Evolutionary conservation across 2,888 invertebrate species (phyloP).

Genomic region (Disparrhopalites patrizii): DNA sequence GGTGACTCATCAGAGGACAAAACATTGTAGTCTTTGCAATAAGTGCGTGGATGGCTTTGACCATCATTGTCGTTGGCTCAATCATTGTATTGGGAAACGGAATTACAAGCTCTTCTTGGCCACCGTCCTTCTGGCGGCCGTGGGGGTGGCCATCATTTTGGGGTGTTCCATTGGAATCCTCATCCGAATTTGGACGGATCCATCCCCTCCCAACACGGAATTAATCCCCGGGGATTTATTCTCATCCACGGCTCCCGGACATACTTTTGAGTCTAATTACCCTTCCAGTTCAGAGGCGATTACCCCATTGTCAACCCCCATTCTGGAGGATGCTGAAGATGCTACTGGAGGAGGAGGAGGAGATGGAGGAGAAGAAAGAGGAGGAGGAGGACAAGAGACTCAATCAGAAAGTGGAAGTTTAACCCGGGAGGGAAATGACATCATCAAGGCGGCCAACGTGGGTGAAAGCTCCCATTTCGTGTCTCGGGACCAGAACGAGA

Average conservation of each 20-base stretch:
- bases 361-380: not conserved
- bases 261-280: too few relatives aligned
- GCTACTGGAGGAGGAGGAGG: not conserved
- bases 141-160: conserved; percentile 66
- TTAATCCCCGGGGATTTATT: not conserved
- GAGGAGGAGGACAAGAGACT: not conserved
- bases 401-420: not conserved
- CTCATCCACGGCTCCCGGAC: conserved; percentile 9
- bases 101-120: conserved; percentile 82
- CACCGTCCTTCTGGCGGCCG: conserved; percentile 72
- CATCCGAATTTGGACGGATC: conserved; percentile 28
- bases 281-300: not conserved
- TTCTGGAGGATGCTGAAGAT: too few relatives aligned
- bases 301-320: not conserved
- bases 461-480: not conserved
- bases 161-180: conserved; percentile 61
- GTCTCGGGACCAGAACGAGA: not conserved
- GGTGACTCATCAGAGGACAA: conserved; percentile 70
- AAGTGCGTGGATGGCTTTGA: conserved; percentile 76
- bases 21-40: conserved; percentile 95
- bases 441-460: not conserved
- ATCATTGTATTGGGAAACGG: conserved; percentile 89
- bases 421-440: not conserved
- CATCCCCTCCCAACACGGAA: not conserved
- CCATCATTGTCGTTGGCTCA: conserved; percentile 98